Evolutionary conservation across 1,140 invertebrate genomes (phyloP), one percentile per base, ranked within the genome.

Genomic region (Thrips palmi): DNA sequence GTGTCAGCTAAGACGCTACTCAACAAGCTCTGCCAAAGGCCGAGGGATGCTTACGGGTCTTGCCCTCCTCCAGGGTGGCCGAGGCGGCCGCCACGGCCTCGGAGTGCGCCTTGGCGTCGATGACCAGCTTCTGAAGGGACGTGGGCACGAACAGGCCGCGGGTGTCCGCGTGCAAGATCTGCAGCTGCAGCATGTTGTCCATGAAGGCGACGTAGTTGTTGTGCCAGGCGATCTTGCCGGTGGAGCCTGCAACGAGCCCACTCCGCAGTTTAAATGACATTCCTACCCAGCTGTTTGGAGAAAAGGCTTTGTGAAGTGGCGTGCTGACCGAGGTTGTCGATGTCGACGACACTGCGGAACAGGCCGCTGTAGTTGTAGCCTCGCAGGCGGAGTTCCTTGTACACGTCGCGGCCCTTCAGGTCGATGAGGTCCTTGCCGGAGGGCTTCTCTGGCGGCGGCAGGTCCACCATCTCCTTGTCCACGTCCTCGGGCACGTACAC

Each of bases 181-280:
- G 70, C 43, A 92, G 71, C 54, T 96, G 91, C 12, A 94, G 57
- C 73, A 94, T 80, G 12, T 77, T 86, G 54, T 96, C 91, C 66
- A 94, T 72, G 55, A 91, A 94, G 1, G 85, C 70, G 0, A 89
- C 73, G 85, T 85, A 96, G 54, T 92, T 89, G 47, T 77, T 74
- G 11, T 58, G 57, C 84, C 84, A 88, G 21, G 47, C 44, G 1
- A 76, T 55, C 15, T 52, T 53, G 15, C 71, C 77, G 54, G 39
- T 57, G 31, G 42, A 58, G 15, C 43, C 64, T 59, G 44, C 64
- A 48, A 33, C n/a, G n/a, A n/a, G n/a, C n/a, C n/a, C n/a, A n/a
- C n/a, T n/a, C 55, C 42, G 34, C n/a, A n/a, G n/a, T n/a, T n/a
- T n/a, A n/a, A 10, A n/a, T 27, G 25, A 10, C 10, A 10, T 27